A percentile compares a stretch with the other conserved stretches of the same genome.
Conservation (phyloP, 2,113 vertebrate genomes). For the Sterrhoptilus dennistouni region DNA sequence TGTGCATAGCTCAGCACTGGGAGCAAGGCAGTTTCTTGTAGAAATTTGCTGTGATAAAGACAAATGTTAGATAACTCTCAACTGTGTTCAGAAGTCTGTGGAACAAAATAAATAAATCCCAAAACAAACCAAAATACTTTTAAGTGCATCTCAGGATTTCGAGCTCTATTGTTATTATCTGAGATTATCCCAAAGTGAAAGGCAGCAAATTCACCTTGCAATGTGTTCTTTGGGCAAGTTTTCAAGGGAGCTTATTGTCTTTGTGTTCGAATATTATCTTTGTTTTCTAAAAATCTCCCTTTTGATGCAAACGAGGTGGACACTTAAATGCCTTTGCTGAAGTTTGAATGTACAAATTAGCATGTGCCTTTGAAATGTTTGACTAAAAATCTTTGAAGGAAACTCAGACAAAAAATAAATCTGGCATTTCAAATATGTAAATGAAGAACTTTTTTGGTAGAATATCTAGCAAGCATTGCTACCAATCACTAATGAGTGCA, state of each 20-base stretch:
- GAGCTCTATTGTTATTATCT: background rate
- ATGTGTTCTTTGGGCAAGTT: background rate
- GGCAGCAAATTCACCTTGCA: background rate
- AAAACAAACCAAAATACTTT: background rate
- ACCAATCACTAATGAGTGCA: background rate
- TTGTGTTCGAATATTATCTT: background rate
- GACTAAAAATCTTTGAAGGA: background rate
- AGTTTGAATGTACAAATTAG: background rate
- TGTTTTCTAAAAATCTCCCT: background rate
- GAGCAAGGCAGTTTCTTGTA: background rate
- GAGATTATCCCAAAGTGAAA: background rate
- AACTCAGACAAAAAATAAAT: background rate
- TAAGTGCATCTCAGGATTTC: background rate
- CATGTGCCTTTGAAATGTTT: background rate
- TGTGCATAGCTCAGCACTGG: background rate
- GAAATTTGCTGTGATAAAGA: background rate
- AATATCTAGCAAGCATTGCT: background rate
- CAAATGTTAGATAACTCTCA: background rate
- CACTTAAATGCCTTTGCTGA: background rate
- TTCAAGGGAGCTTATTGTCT: background rate
- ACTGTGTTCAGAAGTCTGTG: background rate
- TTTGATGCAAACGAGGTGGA: background rate
- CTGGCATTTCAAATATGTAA: background rate
- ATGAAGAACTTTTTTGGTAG: background rate
- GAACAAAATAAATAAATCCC: background rate